Base-by-base conservation (phyloP, 2,113 vertebrate species). In the Suricata suricatta region DNA sequence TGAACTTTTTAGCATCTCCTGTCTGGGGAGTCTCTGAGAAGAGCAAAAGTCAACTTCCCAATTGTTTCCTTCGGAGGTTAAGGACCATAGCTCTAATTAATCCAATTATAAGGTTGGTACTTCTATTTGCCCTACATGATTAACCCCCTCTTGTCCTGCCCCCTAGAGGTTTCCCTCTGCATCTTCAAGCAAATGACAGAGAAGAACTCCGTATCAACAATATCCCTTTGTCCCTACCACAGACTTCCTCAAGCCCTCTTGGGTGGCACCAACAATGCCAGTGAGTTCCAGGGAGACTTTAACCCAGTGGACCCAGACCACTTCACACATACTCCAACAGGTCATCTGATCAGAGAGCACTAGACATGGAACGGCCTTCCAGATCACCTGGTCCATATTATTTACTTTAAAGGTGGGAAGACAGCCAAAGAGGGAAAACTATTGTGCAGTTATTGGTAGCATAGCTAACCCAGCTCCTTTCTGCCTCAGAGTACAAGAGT, bases 1-100 rank as follows among this genome's bases (percentile, higher is more conserved):
- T 93, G 71, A 66, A 66, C 85, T 90, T 90, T 96, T 63, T 47
- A 63, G 23, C 84, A 80, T 77, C 80, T 9, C 29, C 60, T 76
- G 29, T 68, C 93, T 86, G 69, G 92, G 81, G 76, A 92, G 19
- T 94, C 88, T 81, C 87, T 74, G 50, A 47, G 21, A 69, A 68
- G 4, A 97, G 19, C 35, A 85, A 71, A 95, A 71, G 63, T 57
- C 85, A 95, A 44, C 44, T 81, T 95, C 38, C 38, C 81, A 88
- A 16, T 17, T 84, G 81, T 19, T 96, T 90, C 41, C 38, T 79
- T 95, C 63, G 52, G 13, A 93, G 63, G 64, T 77, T 90, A 95
- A 94, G 77, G 19, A 88, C 60, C 2, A 4, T 63, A 21, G 76
- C 93, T 94, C 33, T 97, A 97, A 97, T 97, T 95, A 97, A 87